These are phyloP conservation scores for Sebastes hubbsi DNA, from an alignment of 2,797 vertebrate species.

Conservation along the genomic window DNA sequence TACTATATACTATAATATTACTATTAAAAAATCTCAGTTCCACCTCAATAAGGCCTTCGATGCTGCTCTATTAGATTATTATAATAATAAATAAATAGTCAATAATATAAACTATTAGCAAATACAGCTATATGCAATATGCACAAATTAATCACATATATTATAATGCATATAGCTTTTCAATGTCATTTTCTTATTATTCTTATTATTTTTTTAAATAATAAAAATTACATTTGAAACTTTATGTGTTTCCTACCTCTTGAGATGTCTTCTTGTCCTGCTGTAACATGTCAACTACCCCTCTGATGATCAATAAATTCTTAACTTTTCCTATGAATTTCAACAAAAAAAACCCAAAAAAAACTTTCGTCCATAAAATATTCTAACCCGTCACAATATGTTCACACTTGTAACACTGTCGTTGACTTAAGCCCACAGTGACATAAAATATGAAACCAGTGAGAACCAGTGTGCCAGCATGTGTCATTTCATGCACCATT, in stretches of 20 bases:
- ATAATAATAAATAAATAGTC: no score
- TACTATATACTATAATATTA: not conserved
- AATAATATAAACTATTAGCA: not conserved
- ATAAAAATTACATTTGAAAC: not conserved
- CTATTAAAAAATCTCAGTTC: not conserved
- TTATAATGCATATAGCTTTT: not conserved
- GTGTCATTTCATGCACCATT: constrained; percentile 64
- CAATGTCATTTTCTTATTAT: not conserved
- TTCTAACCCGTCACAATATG: constrained; percentile 14
- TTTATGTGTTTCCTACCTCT: not conserved
- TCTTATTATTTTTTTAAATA: no score
- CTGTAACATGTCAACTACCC: not conserved
- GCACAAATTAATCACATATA: not conserved
- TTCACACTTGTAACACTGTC: constrained; percentile 21
- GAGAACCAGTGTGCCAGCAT: constrained; percentile 13
- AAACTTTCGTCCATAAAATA: not conserved
- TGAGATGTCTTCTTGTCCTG: not conserved
- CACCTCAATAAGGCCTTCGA: not conserved
- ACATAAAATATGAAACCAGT: constrained; percentile 41
- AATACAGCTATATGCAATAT: not conserved
- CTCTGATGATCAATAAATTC: not conserved
- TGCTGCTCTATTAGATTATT: not conserved
- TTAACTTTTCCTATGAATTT: not conserved
- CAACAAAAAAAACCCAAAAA: not conserved
- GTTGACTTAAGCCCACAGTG: constrained; percentile 14